Evolutionary conservation across 2,888 invertebrate species (phyloP).

Genomic region (Himalopsyche kuldschensis): DNA sequence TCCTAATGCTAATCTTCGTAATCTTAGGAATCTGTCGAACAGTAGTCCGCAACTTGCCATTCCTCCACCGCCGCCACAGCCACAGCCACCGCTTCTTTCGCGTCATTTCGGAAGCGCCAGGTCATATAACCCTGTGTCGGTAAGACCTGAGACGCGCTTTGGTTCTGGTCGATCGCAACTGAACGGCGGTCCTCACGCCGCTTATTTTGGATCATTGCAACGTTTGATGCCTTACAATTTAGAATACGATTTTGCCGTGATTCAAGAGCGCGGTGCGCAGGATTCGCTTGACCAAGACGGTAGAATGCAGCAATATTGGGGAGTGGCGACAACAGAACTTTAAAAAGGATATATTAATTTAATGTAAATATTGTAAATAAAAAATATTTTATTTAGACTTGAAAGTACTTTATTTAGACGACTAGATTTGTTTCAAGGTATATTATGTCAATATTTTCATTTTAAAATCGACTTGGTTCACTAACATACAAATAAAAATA

Average conservation of each 20-base stretch:
- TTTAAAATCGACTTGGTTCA: neutral
- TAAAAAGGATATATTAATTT: constrained; percentile 47
- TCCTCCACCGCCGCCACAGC: constrained; percentile 46
- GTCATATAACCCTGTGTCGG: constrained; percentile 68
- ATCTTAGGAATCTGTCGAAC: constrained; percentile 65
- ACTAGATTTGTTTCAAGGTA: constrained; percentile 35
- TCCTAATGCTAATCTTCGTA: constrained; percentile 58
- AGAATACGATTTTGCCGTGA: constrained; percentile 82
- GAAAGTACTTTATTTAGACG: constrained; percentile 35
- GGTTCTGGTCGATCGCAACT: constrained; percentile 61
- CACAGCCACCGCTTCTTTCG: constrained; percentile 62
- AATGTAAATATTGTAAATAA: constrained; percentile 26
- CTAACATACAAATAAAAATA: constrained; percentile 29
- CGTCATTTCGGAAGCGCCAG: constrained; percentile 80
- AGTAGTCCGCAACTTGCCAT: constrained; percentile 70
- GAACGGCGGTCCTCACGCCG: constrained; percentile 79
- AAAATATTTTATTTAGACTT: constrained; percentile 21
- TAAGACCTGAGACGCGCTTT: constrained; percentile 63
- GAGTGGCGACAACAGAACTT: constrained; percentile 83
- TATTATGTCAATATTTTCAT: constrained; percentile 1
- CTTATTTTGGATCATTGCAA: constrained; percentile 84
- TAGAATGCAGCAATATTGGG: constrained; percentile 90
- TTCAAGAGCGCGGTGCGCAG: constrained; percentile 72
- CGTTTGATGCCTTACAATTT: constrained; percentile 81
- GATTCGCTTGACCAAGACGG: constrained; percentile 81